phyloP scores from a whole-genome alignment of 2,113 vertebrate species.

The Gopherus flavomarginatus region DNA sequence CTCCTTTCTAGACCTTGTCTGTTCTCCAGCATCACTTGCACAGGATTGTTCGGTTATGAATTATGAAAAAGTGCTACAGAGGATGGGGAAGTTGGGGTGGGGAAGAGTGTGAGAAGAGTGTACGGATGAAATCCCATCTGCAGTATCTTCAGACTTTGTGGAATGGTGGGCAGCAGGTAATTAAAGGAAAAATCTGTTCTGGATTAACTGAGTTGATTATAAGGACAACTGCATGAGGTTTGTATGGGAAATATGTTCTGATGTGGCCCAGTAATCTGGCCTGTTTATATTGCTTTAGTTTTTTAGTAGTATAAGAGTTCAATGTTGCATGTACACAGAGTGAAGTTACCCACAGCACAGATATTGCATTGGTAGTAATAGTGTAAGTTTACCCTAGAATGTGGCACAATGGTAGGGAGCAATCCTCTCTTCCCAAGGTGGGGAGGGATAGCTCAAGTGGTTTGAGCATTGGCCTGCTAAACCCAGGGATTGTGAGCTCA shows the following conservation, averaged over 20 bases:
- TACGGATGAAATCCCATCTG: background rate
- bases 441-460: no score
- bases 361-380: background rate
- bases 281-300: background rate
- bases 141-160: background rate
- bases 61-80: background rate
- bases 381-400: background rate
- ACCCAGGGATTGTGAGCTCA: no score
- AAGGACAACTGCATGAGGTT: background rate
- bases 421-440: background rate
- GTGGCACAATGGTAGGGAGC: background rate
- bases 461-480: no score
- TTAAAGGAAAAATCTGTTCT: background rate
- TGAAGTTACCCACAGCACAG: background rate
- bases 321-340: accelerated
- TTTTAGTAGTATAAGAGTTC: background rate
- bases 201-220: accelerated
- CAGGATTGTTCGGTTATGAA: background rate
- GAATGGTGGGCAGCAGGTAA: background rate
- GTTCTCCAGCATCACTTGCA: background rate
- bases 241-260: accelerated
- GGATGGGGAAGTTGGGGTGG: background rate
- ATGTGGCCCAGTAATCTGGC: background rate
- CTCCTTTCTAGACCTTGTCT: background rate
- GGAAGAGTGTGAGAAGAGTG: background rate